Base-by-base conservation (phyloP, 2,113 vertebrate species). In the Pimephales promelas region DNA sequence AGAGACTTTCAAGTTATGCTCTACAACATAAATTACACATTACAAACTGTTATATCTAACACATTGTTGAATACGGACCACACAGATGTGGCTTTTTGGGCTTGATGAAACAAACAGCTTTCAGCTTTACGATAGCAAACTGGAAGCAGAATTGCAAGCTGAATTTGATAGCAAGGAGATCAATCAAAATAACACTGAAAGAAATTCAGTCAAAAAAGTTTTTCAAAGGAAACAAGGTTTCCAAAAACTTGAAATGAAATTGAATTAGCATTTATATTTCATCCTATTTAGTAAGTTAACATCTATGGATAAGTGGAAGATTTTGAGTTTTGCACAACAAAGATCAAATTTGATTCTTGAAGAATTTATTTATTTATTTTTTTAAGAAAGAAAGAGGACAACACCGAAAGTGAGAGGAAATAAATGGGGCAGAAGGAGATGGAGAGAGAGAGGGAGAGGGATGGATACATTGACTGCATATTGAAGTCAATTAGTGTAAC, bases 401-500 rank as follows among this genome's bases (percentile, higher is more conserved):
- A 4, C 14, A 74, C 28, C 2, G 45, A 73, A 6, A 52, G 72
- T 31, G 26, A 36, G 18, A 76, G 73, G 14, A 76, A 76, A 22
- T 56, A 56, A 76, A 22, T 13, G 10, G 28, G 9, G 18, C 47
- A 75, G 72, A 74, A 52, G 45, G 8, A 54, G 28, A 54, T 10
- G 5, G 47, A 54, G 47, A 49, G 24, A 52, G 71, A 54, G 49
- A 57, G 74, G 40, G 28, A 75, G 26, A 34, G 49, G 10, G 16
- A 22, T 22, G 31, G 74, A 57, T 7, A 57, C 28, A 57, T 14
- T 36, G 18, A 54, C 81, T 7, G 3, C 57, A 2, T 26, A 77
- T 66, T 83, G 72, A 59, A 75, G 72, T 83, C 72, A 83, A 76
- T 83, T 77, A 83, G 59, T 76, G 57, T 24, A 61, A 66, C 82